These are phyloP conservation scores for Lagopus leucura DNA, from an alignment of 2,113 vertebrate genomes.

Conservation along the genomic window DNA sequence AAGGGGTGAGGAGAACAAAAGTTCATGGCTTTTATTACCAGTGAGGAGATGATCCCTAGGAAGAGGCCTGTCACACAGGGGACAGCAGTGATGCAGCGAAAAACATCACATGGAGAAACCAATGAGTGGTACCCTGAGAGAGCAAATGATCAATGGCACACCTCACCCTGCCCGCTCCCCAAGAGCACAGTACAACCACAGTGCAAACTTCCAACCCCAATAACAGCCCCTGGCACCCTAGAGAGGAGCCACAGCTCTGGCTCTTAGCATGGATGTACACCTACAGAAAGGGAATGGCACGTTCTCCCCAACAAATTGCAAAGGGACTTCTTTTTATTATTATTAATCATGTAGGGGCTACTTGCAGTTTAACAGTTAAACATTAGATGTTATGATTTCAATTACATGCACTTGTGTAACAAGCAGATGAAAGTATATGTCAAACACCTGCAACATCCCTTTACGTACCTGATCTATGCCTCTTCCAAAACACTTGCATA, in stretches of 20 bases:
- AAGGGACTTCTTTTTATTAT: neutral
- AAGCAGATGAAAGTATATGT: fast-evolving
- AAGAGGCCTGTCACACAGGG: neutral
- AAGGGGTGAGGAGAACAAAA: neutral
- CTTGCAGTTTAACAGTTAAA: neutral
- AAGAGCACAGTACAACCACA: fast-evolving
- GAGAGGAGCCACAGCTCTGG: neutral
- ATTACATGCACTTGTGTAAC: neutral
- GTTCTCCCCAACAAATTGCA: neutral
- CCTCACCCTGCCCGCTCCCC: neutral
- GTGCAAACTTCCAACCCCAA: neutral
- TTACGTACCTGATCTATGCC: neutral
- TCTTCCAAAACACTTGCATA: constrained; percentile 11
- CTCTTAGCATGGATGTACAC: neutral
- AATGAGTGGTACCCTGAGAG: neutral
- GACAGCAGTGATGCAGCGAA: constrained; percentile 42
- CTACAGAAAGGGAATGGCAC: neutral
- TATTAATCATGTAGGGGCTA: neutral
- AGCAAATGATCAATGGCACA: neutral
- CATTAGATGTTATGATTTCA: neutral
- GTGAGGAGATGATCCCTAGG: neutral
- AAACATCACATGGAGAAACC: neutral
- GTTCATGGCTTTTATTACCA: neutral
- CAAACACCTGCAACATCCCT: neutral
- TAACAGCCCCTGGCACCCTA: neutral